Percentiles rank a stretch among this genome's conserved stretches.
phyloP scores from a whole-genome alignment of 2,797 vertebrate species.

The Atherinosoma microstoma region DNA sequence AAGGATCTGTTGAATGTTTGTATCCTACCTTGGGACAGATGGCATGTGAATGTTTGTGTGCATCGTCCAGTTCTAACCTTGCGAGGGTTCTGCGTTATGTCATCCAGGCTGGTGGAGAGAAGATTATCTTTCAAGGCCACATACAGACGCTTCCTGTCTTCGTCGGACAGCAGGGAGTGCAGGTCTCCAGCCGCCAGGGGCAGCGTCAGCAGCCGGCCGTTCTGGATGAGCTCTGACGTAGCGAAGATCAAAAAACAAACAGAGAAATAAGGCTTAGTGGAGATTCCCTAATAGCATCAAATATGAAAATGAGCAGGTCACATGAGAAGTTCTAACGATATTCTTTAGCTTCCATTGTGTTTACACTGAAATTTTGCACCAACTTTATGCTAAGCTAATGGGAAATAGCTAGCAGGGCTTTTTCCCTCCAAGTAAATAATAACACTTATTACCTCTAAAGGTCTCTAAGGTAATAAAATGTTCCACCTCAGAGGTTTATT shows the following conservation, averaged over 20 bases:
- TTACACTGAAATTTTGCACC: not conserved
- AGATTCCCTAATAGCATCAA: not conserved
- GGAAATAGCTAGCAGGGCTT: not conserved
- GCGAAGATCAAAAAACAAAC: not conserved
- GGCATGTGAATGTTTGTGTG: conserved; percentile 17
- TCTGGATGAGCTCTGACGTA: conserved; percentile 81
- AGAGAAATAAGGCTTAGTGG: not conserved
- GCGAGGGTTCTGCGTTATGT: conserved; percentile 83
- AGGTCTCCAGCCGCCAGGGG: conserved; percentile 82
- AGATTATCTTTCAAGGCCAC: conserved; percentile 86
- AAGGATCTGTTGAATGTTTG: conserved; percentile 1
- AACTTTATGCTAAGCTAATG: not conserved
- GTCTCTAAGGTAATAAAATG: too few species aligned
- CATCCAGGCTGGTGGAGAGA: conserved; percentile 84
- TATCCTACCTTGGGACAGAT: not conserved
- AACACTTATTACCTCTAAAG: not conserved
- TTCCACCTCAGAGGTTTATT: not conserved
- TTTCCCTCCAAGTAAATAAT: not conserved
- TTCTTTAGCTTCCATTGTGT: too few species aligned
- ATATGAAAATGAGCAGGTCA: not conserved
- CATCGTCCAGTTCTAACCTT: conserved; percentile 74
- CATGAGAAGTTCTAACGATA: too few species aligned
- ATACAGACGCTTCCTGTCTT: conserved; percentile 82
- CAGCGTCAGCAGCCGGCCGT: conserved; percentile 82
- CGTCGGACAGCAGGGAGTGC: conserved; percentile 82